Evolutionary conservation across 2,888 invertebrate genomes (phyloP).

Genomic region (Tenthredo livida): DNA sequence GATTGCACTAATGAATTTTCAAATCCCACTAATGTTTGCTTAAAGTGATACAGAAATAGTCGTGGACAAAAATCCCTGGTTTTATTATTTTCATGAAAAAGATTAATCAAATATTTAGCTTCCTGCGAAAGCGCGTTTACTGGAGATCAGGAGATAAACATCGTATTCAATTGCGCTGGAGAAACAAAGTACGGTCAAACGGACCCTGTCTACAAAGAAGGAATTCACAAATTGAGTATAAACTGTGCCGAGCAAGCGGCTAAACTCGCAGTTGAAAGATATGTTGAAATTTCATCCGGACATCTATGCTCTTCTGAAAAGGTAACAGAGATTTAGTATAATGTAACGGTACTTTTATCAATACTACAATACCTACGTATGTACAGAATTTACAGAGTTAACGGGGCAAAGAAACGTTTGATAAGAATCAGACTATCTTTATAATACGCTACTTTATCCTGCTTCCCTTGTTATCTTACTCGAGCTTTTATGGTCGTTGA

Average conservation of each 20-base stretch:
- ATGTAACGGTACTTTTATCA: not conserved
- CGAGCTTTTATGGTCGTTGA: not conserved
- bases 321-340: slow-evolving; percentile 75
- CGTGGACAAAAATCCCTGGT: not conserved
- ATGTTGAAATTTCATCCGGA: slow-evolving; percentile 92
- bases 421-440: not conserved
- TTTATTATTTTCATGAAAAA: slow-evolving; percentile 9
- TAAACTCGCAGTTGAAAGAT: slow-evolving; percentile 84
- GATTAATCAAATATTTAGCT: slow-evolving; percentile 78
- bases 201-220: slow-evolving; percentile 94
- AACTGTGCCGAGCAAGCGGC: slow-evolving; percentile 92
- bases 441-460: not conserved
- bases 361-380: not conserved
- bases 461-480: not conserved
- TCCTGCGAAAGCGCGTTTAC: slow-evolving; percentile 90
- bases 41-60: not conserved
- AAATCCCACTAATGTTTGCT: not conserved
- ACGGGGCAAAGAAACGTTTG: not conserved
- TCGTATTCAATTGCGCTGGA: slow-evolving; percentile 94
- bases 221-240: slow-evolving; percentile 89
- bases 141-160: slow-evolving; percentile 84
- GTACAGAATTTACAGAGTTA: not conserved
- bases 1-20: not conserved
- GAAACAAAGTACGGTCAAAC: slow-evolving; percentile 94
- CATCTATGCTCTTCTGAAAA: slow-evolving; percentile 90